Conservation (phyloP, 2,113 vertebrate species). For the Coptodon rendalli region DNA sequence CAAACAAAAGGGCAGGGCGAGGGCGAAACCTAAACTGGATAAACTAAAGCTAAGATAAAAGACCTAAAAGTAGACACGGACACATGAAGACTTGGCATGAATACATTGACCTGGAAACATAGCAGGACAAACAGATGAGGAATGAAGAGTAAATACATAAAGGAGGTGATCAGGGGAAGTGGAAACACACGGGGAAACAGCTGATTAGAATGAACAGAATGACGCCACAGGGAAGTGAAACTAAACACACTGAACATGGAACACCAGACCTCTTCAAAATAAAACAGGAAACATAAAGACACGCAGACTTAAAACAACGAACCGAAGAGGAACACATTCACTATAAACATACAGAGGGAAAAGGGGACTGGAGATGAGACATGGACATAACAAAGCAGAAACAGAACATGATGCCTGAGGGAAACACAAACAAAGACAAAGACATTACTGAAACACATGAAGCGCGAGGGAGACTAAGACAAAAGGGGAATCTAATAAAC, state of each 20-base stretch:
- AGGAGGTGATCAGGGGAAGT: background rate
- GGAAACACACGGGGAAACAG: background rate
- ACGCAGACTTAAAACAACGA: accelerated
- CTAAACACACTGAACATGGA: background rate
- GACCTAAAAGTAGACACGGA: background rate
- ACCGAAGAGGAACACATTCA: accelerated
- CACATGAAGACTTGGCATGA: background rate
- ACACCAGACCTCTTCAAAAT: background rate
- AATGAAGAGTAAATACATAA: background rate
- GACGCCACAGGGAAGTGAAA: background rate
- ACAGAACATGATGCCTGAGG: accelerated
- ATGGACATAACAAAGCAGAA: background rate
- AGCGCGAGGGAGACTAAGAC: background rate
- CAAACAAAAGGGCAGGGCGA: background rate
- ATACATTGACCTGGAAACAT: accelerated
- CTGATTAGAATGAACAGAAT: background rate
- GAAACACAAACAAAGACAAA: background rate
- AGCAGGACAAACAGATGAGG: background rate
- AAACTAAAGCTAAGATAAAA: background rate
- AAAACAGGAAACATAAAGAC: background rate
- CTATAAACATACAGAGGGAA: background rate
- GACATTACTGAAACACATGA: background rate
- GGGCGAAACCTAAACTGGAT: background rate
- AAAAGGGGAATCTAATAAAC: accelerated
- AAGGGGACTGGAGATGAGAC: accelerated